Base-by-base conservation (phyloP, 2,113 vertebrate species). In the Egretta garzetta region DNA sequence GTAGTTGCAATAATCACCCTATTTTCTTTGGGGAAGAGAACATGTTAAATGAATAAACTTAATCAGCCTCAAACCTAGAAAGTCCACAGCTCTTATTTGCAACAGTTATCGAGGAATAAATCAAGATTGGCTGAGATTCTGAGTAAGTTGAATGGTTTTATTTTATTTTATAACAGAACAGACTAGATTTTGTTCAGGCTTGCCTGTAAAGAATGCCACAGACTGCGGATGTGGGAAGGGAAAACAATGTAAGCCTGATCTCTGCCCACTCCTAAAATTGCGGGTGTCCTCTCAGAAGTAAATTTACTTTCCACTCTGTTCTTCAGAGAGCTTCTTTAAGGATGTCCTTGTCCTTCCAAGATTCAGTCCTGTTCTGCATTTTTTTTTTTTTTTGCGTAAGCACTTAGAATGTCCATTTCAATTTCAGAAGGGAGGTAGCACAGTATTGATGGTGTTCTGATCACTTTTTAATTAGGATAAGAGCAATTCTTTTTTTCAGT, bases 191-290 rank as follows among this genome's bases (percentile, higher is more conserved):
- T 37, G 10, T 49, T 30, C 37, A 33, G 50, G 8, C 28, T 68
- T 83, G 50, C 28, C 55, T 55, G 33, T 52, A 10, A 70, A n/a
- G 30, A 77, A 30, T 43, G 28, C 20, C 20, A 26, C 16, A 71
- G n/a, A 28, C 55, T 85, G 59, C 0, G 0, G 30, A 19, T 58
- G 14, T 72, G 75, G 35, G 50, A 41, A 43, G 12, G 12, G 26
- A 41, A 77, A 67, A 27, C 9, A 50, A 19, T 0, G 1, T 21
- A 58, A 10, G 2, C 1, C 4, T 63, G 13, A 21, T 70, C 28
- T 74, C 15, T 75, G 7, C 15, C 8, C 4, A 11, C 8, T 90
- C 14, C 30, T 84, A 26, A 68, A 86, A 53, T 43, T 47, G 21
- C 8, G 68, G 13, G 5, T 43, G 18, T 55, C 41, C 18, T 84